Conservation (phyloP, 2,888 invertebrate genomes). For the Stramonita haemastoma region DNA sequence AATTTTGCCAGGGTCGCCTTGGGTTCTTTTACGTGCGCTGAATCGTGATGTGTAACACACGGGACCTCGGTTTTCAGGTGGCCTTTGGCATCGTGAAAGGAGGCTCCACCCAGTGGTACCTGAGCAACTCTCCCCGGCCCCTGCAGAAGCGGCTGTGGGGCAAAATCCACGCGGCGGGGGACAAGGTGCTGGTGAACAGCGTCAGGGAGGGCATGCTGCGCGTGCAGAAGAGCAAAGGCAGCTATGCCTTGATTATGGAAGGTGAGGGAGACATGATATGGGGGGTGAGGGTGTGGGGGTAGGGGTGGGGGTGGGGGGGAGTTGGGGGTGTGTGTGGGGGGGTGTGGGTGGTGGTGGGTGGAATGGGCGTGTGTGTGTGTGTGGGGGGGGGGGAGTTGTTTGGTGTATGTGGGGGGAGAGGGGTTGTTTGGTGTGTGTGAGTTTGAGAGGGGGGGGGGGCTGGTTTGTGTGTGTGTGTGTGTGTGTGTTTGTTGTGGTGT, state of each 20-base stretch:
- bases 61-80: conserved; percentile 30
- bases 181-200: conserved; percentile 2
- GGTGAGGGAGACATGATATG: conserved; percentile 2
- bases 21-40: too few species aligned
- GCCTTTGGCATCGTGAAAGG: conserved; percentile 41
- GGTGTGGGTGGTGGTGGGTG: neutral
- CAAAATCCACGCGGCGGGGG: conserved; percentile 23
- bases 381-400: too few species aligned
- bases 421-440: neutral
- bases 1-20: too few species aligned
- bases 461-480: neutral
- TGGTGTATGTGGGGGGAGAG: neutral
- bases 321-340: neutral
- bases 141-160: conserved; percentile 45
- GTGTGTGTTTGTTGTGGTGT: neutral
- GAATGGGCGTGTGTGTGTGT: neutral
- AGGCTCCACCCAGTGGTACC: conserved; percentile 42
- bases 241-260: conserved; percentile 53
- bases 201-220: conserved; percentile 41
- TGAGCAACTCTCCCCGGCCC: conserved; percentile 34
- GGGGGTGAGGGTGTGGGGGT: neutral
- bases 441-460: neutral
- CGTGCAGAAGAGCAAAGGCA: conserved; percentile 48
- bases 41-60: too few species aligned
- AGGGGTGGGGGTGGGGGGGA: neutral